Base-by-base conservation (phyloP, 2,797 vertebrate genomes). In the Falco columbarius region DNA sequence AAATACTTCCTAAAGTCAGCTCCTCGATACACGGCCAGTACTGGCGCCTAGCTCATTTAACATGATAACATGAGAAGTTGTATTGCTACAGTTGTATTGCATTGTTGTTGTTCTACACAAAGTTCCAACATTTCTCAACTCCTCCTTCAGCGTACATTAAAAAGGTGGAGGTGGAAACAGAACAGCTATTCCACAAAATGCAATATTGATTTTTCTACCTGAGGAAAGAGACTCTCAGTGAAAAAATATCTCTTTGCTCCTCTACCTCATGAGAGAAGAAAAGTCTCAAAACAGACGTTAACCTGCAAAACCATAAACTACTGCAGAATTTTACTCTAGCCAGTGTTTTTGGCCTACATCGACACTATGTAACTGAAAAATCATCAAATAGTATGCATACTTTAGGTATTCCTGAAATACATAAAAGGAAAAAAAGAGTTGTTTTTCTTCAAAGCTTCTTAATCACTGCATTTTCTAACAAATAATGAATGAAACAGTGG, bases 221-320 rank as follows among this genome's bases (percentile, higher is more conserved):
- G 97, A 98, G 98, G 98, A 98, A 99, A 98, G 98, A 98, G 98
- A 98, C 97, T 98, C 95, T 97, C 94, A 75, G 96, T 98, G 98
- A 36, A 98, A 98, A 98, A 98, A 98, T 98, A 98, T 89, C 98
- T 99, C 98, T 99, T 98, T 99, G 98, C 98, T 98, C 96, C 97
- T 98, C 97, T 97, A 97, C 96, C 98, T 98, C 97, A 95, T 85
- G 95, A 97, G 95, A 98, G 97, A 98, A 40, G 40, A 97, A 98
- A 96, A 97, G 86, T 90, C 94, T 95, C 65, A 86, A 94, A 96
- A 71, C 97, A 98, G 82, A 86, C 86, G 89, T 94, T 95, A 95
- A 97, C 59, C 97, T 96, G 97, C 92, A 97, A 96, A 98, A 97
- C 86, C 56, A 91, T 14, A 90, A 51, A 93, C 63, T 72, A 91